Evolutionary conservation across 2,888 invertebrate species (phyloP).

Genomic region (Perizoma flavofasciatum): DNA sequence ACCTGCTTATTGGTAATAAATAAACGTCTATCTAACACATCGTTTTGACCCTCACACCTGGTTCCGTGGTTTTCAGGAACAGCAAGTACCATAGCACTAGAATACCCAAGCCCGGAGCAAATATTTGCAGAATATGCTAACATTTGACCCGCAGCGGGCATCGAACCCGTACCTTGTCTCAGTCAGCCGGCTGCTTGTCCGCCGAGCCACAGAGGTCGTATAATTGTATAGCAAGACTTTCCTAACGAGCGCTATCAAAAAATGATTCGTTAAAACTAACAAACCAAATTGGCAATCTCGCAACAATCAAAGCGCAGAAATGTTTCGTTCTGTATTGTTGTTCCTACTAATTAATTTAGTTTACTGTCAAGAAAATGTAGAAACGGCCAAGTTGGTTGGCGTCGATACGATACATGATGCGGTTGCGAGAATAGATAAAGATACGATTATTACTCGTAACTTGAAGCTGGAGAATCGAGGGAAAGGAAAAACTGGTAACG

Average conservation of each 20-base stretch:
- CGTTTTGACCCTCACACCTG: too few relatives aligned
- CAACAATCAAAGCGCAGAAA: constrained; percentile 14
- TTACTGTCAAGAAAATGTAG: constrained; percentile 11
- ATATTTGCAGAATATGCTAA: too few relatives aligned
- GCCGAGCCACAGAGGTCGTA: not conserved
- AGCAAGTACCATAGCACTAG: too few relatives aligned
- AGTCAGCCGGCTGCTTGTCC: too few relatives aligned
- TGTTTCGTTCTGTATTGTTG: constrained; percentile 20
- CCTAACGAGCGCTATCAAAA: constrained; percentile 15
- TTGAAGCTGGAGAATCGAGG: constrained; percentile 57
- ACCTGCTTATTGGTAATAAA: too few relatives aligned
- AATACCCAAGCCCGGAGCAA: too few relatives aligned
- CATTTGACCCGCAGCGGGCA: too few relatives aligned
- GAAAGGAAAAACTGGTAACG: constrained; percentile 49
- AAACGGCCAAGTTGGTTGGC: constrained; percentile 53
- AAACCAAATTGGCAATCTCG: constrained; percentile 3
- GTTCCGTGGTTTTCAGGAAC: too few relatives aligned
- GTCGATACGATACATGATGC: constrained; percentile 57
- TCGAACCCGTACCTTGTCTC: too few relatives aligned
- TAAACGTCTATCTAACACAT: too few relatives aligned
- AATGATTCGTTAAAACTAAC: constrained; percentile 6
- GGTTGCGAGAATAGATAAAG: constrained; percentile 60
- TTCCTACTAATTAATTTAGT: constrained; percentile 12
- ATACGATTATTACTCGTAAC: constrained; percentile 66
- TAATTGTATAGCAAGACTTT: not conserved